Evolutionary conservation across 2,888 invertebrate genomes (phyloP), one percentile per base, ranked within the genome.

Genomic region (Sinohyriopsis cumingii): DNA sequence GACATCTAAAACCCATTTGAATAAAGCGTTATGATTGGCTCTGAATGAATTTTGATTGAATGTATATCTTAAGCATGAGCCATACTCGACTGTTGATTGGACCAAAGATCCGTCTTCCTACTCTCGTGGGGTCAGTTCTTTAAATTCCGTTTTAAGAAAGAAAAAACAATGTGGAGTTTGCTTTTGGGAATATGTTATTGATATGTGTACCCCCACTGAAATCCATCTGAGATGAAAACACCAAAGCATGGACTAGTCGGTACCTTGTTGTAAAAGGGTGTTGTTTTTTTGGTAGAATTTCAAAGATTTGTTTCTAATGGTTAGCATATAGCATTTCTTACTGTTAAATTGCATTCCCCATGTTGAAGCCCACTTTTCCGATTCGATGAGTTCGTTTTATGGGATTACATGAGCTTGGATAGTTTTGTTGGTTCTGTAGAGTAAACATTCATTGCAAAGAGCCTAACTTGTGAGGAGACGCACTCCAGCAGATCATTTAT

Each of bases 171-270:
- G 65, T 65, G 9, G 65, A 65, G 57, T 28, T 57, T 22, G 59
- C 28, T 15, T 65, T 69, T 53, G 57, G 61, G 9, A 63, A 62
- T 19, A 66, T 66, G 55, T 66, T 66, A 57, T 25, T 63, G 24
- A 71, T 71, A n/a, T 71, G 63, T 25, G 20, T 59, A n/a, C 6
- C 24, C 45, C 59, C 71, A 71, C 9, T 53, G 67, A 45, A 59
- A 22, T 6, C 63, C 33, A 25, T 67, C 25, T 67, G 62, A 61
- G 19, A 67, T 67, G 19, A 60, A 22, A 28, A 67, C 19, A 4
- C 28, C 28, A 5, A 28, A 5, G 28, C 5, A 28, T 28, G 28
- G 28, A 28, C 28, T 28, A 28, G 28, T 28, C 28, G 28, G 28
- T 28, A 28, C 28, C 28, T 63, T 28, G 28, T 28, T 28, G 28